These are phyloP conservation scores for Ichneumoninae sp. DNA, from an alignment of 2,888 invertebrate species.

Conservation along the genomic window DNA sequence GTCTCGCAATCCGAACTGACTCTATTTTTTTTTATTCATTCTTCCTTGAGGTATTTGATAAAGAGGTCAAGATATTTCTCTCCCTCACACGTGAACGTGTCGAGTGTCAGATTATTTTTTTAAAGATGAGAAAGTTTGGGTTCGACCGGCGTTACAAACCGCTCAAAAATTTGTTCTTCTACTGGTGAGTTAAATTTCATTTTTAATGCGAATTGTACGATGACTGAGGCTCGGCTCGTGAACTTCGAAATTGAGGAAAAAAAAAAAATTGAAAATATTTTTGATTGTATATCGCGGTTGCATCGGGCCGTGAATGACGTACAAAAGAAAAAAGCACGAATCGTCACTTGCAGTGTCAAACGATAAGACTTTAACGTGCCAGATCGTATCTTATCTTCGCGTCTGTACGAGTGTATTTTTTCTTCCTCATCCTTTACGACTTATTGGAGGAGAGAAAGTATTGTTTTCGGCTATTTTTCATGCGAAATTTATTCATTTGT, in stretches of 20 bases:
- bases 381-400: slow-evolving; percentile 8
- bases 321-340: neutral
- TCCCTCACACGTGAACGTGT: neutral
- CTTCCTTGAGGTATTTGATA: neutral
- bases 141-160: slow-evolving; percentile 52
- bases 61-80: neutral
- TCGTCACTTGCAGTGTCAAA: slow-evolving; percentile 3
- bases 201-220: neutral
- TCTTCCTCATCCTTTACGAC: neutral
- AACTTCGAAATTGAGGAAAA: neutral
- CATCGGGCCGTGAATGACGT: neutral
- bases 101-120: neutral
- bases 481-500: neutral
- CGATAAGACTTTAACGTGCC: neutral
- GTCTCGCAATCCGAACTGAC: neutral
- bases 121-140: slow-evolving; percentile 40
- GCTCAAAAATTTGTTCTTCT: slow-evolving; percentile 31
- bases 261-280: neutral
- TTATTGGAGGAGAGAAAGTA: neutral
- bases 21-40: neutral
- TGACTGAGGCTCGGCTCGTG: neutral
- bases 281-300: neutral
- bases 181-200: slow-evolving; percentile 48
- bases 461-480: too few species aligned
- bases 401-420: neutral